Evolutionary conservation across 1,140 invertebrate species (phyloP).

Genomic region (Heliconius eleuchia): DNA sequence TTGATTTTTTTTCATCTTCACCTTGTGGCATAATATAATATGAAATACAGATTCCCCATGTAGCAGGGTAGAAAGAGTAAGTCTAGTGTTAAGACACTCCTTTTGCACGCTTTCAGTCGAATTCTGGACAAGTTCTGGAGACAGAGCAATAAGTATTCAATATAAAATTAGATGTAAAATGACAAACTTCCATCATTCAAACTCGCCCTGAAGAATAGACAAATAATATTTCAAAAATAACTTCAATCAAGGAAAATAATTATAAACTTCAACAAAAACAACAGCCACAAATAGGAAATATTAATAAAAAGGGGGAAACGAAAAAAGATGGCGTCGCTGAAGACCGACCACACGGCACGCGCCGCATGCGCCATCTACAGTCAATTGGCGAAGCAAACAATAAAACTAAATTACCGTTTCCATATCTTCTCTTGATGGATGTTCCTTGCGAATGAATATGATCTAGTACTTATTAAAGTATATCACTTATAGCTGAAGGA

Average conservation of each 20-base stretch:
- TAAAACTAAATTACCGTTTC: slow-evolving; percentile 61
- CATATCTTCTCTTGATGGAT: slow-evolving; percentile 36
- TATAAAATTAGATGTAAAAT: no score
- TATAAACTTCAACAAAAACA: slow-evolving; percentile 21
- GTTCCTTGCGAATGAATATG: slow-evolving; percentile 3
- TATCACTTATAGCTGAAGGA: not conserved
- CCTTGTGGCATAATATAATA: no score
- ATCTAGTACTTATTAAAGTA: not conserved
- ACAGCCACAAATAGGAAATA: slow-evolving; percentile 23
- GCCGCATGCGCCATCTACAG: slow-evolving; percentile 66
- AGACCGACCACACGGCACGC: slow-evolving; percentile 65
- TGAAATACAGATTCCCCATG: no score
- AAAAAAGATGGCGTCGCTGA: slow-evolving; percentile 53
- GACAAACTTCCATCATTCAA: no score
- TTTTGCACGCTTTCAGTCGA: no score
- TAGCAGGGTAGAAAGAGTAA: no score
- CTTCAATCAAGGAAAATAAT: not conserved
- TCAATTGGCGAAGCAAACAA: slow-evolving; percentile 70
- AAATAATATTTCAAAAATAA: not conserved
- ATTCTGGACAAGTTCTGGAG: no score
- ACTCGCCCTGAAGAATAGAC: no score
- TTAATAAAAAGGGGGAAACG: slow-evolving; percentile 44
- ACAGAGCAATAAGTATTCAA: no score
- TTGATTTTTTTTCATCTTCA: no score
- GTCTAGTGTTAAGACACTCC: no score